Conservation (phyloP, 2,113 vertebrate species). For the Myotis lucifugus region DNA sequence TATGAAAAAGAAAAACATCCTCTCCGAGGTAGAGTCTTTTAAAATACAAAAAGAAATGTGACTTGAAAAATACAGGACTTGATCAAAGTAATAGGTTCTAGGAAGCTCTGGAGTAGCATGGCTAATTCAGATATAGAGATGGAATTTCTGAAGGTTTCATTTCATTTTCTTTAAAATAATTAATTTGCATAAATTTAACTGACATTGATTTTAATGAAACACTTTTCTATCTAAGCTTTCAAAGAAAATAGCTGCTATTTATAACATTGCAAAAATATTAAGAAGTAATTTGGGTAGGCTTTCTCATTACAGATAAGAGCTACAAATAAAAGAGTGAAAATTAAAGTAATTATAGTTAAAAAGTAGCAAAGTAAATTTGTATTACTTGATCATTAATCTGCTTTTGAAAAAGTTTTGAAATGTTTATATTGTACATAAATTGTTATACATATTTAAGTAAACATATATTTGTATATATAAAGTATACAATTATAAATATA, state of each 20-base stretch:
- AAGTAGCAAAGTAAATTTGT: not conserved
- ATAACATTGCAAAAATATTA: not conserved
- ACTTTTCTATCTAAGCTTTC: not conserved
- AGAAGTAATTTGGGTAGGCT: not conserved
- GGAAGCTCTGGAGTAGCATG: not conserved
- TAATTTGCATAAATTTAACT: not conserved
- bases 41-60: not conserved
- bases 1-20: not conserved
- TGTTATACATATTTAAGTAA: not conserved
- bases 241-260: not conserved
- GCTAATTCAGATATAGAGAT: not conserved
- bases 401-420: not conserved
- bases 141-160: not conserved
- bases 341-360: not conserved
- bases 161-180: slow-evolving; percentile 18
- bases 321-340: not conserved
- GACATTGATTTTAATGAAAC: not conserved
- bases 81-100: not conserved
- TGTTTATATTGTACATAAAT: not conserved
- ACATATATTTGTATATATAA: not conserved
- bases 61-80: not conserved
- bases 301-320: not conserved
- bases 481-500: not conserved
- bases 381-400: not conserved
- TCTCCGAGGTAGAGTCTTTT: not conserved